phyloP scores from a whole-genome alignment of 2,113 vertebrate species.

The Zapornia atra region DNA sequence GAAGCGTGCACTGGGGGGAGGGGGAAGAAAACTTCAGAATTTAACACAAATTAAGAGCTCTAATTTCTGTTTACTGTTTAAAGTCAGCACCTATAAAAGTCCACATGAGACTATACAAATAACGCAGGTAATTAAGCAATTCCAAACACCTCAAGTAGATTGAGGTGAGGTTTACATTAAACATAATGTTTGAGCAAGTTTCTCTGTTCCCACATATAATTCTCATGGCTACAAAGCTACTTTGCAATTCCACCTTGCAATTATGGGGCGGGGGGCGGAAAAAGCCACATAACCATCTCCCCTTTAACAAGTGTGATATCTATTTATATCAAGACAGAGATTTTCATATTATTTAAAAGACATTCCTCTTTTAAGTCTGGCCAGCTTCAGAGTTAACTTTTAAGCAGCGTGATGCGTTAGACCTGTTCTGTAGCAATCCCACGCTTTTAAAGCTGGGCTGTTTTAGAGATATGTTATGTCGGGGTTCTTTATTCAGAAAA shows the following conservation, averaged over 20 bases:
- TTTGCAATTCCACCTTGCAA: conserved; percentile 25
- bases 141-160: conserved; percentile 17
- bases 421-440: neutral
- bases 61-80: conserved; percentile 2
- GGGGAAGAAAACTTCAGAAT: neutral
- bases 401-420: neutral
- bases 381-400: neutral
- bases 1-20: accelerated
- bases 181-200: conserved; percentile 47
- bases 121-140: conserved; percentile 33
- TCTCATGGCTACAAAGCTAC: conserved; percentile 41
- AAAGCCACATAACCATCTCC: conserved; percentile 1
- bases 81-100: neutral
- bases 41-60: conserved; percentile 7
- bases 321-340: conserved; percentile 26
- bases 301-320: conserved; percentile 6
- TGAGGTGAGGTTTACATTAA: conserved; percentile 56
- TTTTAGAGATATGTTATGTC: accelerated
- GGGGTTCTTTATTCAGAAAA: neutral
- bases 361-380: conserved; percentile 9
- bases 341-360: conserved; percentile 35
- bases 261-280: neutral
- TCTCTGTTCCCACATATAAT: conserved; percentile 45
- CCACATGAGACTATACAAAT: neutral
- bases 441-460: neutral